Evolutionary conservation across 2,888 invertebrate genomes (phyloP).

Genomic region (Ormyrus rosae): DNA sequence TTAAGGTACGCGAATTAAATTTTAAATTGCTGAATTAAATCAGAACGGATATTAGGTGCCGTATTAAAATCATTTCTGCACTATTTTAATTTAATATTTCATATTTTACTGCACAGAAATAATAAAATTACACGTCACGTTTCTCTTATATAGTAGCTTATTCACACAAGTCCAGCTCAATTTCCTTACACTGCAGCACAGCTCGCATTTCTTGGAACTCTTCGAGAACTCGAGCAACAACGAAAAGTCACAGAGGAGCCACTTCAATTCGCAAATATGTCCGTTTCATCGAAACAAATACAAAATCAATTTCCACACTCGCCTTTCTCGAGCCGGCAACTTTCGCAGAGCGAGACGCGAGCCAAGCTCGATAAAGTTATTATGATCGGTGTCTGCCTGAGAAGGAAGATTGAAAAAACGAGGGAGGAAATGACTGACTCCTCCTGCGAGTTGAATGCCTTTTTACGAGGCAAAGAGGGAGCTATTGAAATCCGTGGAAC

Average conservation of each 20-base stretch:
- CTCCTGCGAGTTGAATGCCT: not conserved
- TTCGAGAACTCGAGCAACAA: slow-evolving; percentile 8
- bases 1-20: too few species aligned
- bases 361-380: slow-evolving; percentile 49
- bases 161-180: too few species aligned
- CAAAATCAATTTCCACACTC: slow-evolving; percentile 59
- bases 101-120: too few species aligned
- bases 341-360: slow-evolving; percentile 36
- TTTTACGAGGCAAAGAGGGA: slow-evolving; percentile 42
- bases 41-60: too few species aligned
- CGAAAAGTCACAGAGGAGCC: slow-evolving; percentile 16
- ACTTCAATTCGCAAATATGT: not conserved
- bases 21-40: too few species aligned
- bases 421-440: not conserved
- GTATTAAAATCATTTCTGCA: too few species aligned
- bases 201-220: slow-evolving; percentile 1
- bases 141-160: too few species aligned
- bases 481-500: slow-evolving; percentile 49
- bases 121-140: too few species aligned
- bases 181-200: too few species aligned
- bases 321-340: not conserved
- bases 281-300: slow-evolving; percentile 57
- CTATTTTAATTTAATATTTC: too few species aligned
- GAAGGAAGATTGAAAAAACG: slow-evolving; percentile 7
- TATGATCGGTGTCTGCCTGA: slow-evolving; percentile 22